Evolutionary conservation across 2,888 invertebrate species (phyloP).

Genomic region (Drosophila fulvimacula): DNA sequence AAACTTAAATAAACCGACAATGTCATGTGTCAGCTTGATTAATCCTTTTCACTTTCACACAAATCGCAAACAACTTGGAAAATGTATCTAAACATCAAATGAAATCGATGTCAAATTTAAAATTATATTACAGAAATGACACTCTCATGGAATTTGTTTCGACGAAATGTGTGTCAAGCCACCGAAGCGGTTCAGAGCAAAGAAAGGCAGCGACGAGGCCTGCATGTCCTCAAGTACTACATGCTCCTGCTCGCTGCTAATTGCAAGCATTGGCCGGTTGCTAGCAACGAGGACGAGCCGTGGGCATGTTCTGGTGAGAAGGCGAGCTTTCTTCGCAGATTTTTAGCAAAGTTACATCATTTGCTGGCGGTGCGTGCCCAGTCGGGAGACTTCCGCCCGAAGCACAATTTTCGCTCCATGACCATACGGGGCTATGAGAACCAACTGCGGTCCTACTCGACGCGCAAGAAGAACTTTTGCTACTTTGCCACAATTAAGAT

Average conservation of each 20-base stretch:
- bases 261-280: neutral
- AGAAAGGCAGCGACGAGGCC: neutral
- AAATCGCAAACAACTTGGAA: neutral
- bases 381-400: accelerated
- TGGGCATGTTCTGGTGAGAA: neutral
- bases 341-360: no score
- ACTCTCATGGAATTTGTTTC: constrained; percentile 18
- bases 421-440: constrained; percentile 60
- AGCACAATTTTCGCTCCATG: constrained; percentile 34
- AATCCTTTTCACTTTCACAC: neutral
- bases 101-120: constrained; percentile 37
- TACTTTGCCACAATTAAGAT: constrained; percentile 64
- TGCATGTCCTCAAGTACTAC: constrained; percentile 7
- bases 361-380: neutral
- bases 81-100: neutral
- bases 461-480: constrained; percentile 51
- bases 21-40: no score
- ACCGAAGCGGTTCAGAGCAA: neutral
- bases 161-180: neutral
- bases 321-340: no score
- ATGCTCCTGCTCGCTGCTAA: neutral
- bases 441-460: constrained; percentile 44
- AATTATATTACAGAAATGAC: constrained; percentile 25
- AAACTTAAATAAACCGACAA: no score
- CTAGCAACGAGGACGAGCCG: neutral